Percentiles rank a stretch among this genome's conserved stretches.
phyloP scores from a whole-genome alignment of 2,113 vertebrate species.

The Syngnathus scovelli region DNA sequence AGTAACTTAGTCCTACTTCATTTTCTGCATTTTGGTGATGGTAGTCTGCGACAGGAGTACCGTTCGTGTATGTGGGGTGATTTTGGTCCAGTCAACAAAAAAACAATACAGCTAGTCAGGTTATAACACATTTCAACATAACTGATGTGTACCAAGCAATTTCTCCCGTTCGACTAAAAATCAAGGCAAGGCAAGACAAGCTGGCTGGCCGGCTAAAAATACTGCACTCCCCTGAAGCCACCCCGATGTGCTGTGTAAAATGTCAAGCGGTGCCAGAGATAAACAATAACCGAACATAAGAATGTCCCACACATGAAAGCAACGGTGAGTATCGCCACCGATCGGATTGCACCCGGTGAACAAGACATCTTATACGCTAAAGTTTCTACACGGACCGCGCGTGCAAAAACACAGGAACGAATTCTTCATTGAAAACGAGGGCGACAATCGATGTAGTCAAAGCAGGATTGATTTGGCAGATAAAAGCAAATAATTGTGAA shows the following conservation, averaged over 20 bases:
- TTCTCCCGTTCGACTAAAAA: conserved; percentile 3
- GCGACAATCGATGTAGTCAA: neutral
- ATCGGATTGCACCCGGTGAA: conserved; percentile 21
- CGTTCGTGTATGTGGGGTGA: neutral
- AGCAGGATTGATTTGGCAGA: neutral
- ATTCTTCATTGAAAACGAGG: neutral
- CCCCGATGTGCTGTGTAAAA: neutral
- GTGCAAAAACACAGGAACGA: neutral
- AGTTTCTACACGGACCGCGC: conserved; percentile 46
- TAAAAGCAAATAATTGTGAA: conserved; percentile 23
- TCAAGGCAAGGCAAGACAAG: conserved; percentile 3
- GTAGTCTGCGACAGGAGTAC: neutral
- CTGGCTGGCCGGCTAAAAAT: neutral
- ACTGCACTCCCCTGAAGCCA: neutral
- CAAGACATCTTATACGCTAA: conserved; percentile 39
- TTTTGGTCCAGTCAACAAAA: neutral
- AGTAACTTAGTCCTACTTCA: neutral
- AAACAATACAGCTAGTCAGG: neutral
- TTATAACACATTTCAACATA: neutral
- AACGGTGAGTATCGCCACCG: conserved; percentile 6
- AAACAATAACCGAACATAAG: conserved; percentile 13
- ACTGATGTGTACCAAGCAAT: conserved; percentile 1
- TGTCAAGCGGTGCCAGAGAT: conserved; percentile 7
- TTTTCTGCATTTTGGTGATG: neutral
- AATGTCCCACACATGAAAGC: conserved; percentile 12